A percentile compares a stretch with the other conserved stretches of the same genome.
These are phyloP conservation scores for Malacosoma neustria DNA, from an alignment of 2,888 invertebrate genomes.

Conservation along the genomic window DNA sequence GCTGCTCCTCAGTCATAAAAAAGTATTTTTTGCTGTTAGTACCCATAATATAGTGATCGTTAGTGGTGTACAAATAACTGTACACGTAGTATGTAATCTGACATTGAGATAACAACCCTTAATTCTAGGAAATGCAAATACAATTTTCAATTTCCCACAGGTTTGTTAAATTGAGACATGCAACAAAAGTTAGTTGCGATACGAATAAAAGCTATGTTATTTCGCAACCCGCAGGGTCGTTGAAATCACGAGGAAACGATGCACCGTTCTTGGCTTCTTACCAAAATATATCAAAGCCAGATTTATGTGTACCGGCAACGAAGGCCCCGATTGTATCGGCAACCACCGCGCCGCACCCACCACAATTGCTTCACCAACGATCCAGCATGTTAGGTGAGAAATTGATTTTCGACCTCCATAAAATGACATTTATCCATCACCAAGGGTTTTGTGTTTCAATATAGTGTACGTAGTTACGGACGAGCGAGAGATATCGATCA, in stretches of 20 bases:
- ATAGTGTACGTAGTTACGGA: no score
- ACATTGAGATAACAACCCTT: no score
- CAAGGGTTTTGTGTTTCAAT: no score
- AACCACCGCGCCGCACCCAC: slow-evolving; percentile 20
- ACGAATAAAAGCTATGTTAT: slow-evolving; percentile 37
- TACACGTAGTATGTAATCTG: no score
- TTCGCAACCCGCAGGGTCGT: slow-evolving; percentile 33
- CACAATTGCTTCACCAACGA: slow-evolving; percentile 6
- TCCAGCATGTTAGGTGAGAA: slow-evolving; percentile 42
- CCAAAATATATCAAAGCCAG: slow-evolving; percentile 71
- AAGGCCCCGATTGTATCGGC: slow-evolving; percentile 61
- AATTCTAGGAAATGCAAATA: no score
- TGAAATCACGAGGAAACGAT: slow-evolving; percentile 22
- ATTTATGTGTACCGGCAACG: slow-evolving; percentile 65
- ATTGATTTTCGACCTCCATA: slow-evolving; percentile 24
- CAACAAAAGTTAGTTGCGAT: slow-evolving; percentile 10
- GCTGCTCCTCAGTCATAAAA: no score
- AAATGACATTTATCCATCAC: not conserved
- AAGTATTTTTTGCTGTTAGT: no score
- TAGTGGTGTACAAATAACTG: no score
- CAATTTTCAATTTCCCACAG: no score
- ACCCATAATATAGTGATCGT: no score
- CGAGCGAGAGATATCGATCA: no score
- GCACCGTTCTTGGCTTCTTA: slow-evolving; percentile 58
- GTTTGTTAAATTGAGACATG: not conserved